Evolutionary conservation across 2,113 vertebrate species (phyloP).

Genomic region (Arenaria interpres): DNA sequence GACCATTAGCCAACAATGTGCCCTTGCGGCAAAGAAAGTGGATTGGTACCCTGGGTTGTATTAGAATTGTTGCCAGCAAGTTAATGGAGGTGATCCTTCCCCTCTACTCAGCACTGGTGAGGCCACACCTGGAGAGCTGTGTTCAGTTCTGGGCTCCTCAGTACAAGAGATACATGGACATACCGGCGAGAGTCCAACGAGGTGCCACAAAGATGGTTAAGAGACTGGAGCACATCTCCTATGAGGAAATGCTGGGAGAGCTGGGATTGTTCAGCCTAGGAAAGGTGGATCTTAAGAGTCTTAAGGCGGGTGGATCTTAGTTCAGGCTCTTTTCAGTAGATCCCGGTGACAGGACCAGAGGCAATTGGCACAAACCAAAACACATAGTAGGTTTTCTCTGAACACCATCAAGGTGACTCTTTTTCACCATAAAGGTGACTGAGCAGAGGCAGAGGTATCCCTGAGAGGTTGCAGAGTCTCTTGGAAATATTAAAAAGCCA

Average conservation of each 20-base stretch:
- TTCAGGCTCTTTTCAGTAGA: background rate
- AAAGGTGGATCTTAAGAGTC: background rate
- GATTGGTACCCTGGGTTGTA: background rate
- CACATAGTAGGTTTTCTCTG: background rate
- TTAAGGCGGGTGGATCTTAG: too few relatives aligned
- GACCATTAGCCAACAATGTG: background rate
- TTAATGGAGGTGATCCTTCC: background rate
- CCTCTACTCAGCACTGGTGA: background rate
- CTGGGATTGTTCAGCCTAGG: background rate
- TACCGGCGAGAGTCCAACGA: accelerated
- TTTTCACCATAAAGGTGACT: background rate
- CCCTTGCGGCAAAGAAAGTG: background rate
- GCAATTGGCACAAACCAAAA: background rate
- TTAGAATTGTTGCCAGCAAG: background rate
- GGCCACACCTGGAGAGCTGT: background rate
- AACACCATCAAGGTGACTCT: background rate
- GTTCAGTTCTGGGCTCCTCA: background rate
- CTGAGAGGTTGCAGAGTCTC: background rate
- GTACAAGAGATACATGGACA: background rate
- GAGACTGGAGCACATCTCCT: background rate
- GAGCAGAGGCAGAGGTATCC: background rate
- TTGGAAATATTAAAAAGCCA: background rate
- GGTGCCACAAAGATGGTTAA: background rate
- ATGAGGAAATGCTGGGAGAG: background rate
- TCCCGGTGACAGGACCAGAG: background rate